Evolutionary conservation across 2,888 invertebrate species (phyloP).

Genomic region (Amphipyra tragopoginis): DNA sequence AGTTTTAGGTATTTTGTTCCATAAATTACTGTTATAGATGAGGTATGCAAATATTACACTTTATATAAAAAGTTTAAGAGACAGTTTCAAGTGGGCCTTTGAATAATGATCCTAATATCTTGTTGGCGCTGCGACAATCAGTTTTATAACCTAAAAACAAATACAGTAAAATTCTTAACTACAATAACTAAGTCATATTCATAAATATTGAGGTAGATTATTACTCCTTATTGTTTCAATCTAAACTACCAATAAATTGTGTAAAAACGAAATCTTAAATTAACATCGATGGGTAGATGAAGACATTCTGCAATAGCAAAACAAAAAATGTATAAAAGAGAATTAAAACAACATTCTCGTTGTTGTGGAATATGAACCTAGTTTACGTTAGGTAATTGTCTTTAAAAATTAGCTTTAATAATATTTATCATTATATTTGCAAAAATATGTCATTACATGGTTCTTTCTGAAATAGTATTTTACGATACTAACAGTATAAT

Average conservation of each 20-base stretch:
- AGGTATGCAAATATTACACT: not conserved
- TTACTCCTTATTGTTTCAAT: slow-evolving; percentile 39
- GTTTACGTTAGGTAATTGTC: not conserved
- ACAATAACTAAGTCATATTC: slow-evolving; percentile 52
- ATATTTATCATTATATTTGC: no score
- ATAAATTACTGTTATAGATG: slow-evolving; percentile 15
- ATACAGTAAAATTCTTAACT: slow-evolving; percentile 50
- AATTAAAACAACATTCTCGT: slow-evolving; percentile 1
- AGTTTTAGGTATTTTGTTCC: slow-evolving; percentile 7
- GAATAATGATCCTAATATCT: slow-evolving; percentile 16
- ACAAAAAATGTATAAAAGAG: slow-evolving; percentile 2
- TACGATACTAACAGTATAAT: no score
- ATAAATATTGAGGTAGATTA: slow-evolving; percentile 58
- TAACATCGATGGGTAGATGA: slow-evolving; percentile 42
- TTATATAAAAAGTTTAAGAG: slow-evolving; percentile 1
- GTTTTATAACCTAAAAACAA: slow-evolving; percentile 49
- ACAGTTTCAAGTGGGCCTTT: slow-evolving; percentile 51
- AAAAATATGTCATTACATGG: no score
- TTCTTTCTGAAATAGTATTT: no score
- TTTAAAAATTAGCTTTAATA: not conserved
- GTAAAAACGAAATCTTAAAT: slow-evolving; percentile 40
- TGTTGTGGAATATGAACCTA: not conserved
- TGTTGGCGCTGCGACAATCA: slow-evolving; percentile 36
- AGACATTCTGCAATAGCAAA: slow-evolving; percentile 33
- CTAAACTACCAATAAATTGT: slow-evolving; percentile 40